Evolutionary conservation across 1,140 invertebrate species (phyloP).

Genomic region (Drosophila quadrilineata): DNA sequence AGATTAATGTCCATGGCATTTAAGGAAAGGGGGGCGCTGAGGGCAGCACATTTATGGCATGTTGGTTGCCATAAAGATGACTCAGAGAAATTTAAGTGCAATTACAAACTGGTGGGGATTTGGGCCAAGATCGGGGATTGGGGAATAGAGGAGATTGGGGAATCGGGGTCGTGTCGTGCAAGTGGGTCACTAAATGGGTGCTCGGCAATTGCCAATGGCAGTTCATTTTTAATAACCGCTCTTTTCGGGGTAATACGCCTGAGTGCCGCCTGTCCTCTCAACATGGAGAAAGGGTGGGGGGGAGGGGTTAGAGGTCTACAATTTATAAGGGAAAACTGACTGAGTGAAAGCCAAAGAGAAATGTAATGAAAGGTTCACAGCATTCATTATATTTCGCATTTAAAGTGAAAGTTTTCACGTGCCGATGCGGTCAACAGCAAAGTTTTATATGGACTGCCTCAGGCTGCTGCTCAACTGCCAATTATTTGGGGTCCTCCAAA

Average conservation of each 20-base stretch:
- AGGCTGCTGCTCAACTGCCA: slow-evolving; percentile 14
- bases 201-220: slow-evolving; percentile 1
- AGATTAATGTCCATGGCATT: too few species aligned
- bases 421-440: background rate
- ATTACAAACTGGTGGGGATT: too few species aligned
- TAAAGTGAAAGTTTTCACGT: slow-evolving; percentile 7
- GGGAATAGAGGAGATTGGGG: too few species aligned
- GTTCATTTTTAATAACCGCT: slow-evolving; percentile 27
- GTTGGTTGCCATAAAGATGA: slow-evolving; percentile 5
- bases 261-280: background rate
- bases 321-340: too few species aligned
- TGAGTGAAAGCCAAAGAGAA: too few species aligned
- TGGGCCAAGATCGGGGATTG: background rate
- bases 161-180: too few species aligned
- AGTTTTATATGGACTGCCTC: slow-evolving; percentile 34
- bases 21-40: too few species aligned
- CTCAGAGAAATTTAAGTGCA: slow-evolving; percentile 20
- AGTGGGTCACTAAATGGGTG: background rate
- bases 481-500: slow-evolving; percentile 31
- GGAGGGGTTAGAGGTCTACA: too few species aligned
- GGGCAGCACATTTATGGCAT: too few species aligned
- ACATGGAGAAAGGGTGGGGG: background rate
- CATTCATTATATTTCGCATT: slow-evolving; percentile 40
- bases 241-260: slow-evolving; percentile 2
- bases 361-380: slow-evolving; percentile 20